Percentiles rank a stretch among this genome's conserved stretches.
These are phyloP conservation scores for Lepidonotus clava DNA, from an alignment of 2,888 invertebrate species.

Conservation along the genomic window DNA sequence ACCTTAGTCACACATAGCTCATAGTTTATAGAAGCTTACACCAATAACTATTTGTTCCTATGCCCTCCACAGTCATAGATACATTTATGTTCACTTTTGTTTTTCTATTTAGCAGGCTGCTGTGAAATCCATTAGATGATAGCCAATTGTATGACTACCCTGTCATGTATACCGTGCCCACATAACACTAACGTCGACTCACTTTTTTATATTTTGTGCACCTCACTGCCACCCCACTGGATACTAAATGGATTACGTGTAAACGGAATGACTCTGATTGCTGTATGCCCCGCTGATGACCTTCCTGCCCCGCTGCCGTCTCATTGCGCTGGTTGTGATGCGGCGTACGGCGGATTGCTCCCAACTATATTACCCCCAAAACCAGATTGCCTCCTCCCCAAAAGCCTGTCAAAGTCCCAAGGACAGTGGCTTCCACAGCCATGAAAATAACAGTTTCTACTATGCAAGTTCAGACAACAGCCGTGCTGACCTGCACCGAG, in stretches of 20 bases:
- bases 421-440: slow-evolving; percentile 58
- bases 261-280: slow-evolving; percentile 43
- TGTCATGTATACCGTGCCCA: slow-evolving; percentile 20
- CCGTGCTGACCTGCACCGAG: slow-evolving; percentile 51
- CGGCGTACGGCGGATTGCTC: background rate
- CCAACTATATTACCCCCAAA: background rate
- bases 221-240: slow-evolving; percentile 44
- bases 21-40: no score
- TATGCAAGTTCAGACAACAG: slow-evolving; percentile 57
- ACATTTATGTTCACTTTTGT: no score
- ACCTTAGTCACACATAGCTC: no score
- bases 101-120: no score
- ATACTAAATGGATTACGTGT: slow-evolving; percentile 48
- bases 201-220: slow-evolving; percentile 27
- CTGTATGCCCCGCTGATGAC: slow-evolving; percentile 34
- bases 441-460: slow-evolving; percentile 52
- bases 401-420: slow-evolving; percentile 41
- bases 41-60: no score
- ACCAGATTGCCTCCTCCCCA: slow-evolving; percentile 40
- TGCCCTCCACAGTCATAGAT: no score
- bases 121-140: no score
- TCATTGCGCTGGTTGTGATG: background rate
- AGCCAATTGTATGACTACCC: background rate
- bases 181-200: slow-evolving; percentile 29
- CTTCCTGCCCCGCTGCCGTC: background rate